These are phyloP conservation scores for Nysson spinosus DNA, from an alignment of 2,888 invertebrate genomes.

Conservation along the genomic window DNA sequence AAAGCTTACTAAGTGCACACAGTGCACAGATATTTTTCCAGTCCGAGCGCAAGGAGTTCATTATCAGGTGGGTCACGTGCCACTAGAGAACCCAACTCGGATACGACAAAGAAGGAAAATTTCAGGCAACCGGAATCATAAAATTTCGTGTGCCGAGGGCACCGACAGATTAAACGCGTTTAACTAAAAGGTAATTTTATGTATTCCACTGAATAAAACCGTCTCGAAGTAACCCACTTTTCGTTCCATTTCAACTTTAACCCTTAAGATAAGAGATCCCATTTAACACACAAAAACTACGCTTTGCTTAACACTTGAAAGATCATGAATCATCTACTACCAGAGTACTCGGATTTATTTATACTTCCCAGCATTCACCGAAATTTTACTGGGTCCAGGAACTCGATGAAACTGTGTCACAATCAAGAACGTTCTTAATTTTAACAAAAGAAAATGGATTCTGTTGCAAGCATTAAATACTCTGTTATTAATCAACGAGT, in stretches of 20 bases:
- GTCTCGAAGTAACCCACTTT: slow-evolving; percentile 6
- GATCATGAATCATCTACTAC: no score
- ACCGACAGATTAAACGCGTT: slow-evolving; percentile 18
- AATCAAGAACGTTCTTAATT: no score
- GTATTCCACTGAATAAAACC: slow-evolving; percentile 7
- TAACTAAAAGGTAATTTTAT: slow-evolving; percentile 7
- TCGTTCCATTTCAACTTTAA: not conserved
- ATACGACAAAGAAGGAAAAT: slow-evolving; percentile 16
- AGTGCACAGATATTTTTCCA: slow-evolving; percentile 35
- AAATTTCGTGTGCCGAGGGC: slow-evolving; percentile 20
- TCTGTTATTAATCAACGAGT: no score
- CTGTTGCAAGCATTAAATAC: no score
- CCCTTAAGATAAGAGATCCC: no score
- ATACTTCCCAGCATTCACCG: no score
- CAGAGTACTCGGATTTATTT: no score
- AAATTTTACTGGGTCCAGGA: no score
- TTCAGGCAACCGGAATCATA: slow-evolving; percentile 9
- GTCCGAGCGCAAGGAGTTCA: slow-evolving; percentile 8
- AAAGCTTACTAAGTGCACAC: slow-evolving; percentile 18
- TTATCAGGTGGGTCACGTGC: slow-evolving; percentile 48
- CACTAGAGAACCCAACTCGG: not conserved
- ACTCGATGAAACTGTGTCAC: no score
- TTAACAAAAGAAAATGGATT: no score
- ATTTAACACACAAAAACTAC: no score
- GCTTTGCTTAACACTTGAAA: no score